Percentiles rank a stretch among this genome's conserved stretches.
Evolutionary conservation across 1,140 invertebrate species (phyloP).

Genomic region (Phymastichus coffea): DNA sequence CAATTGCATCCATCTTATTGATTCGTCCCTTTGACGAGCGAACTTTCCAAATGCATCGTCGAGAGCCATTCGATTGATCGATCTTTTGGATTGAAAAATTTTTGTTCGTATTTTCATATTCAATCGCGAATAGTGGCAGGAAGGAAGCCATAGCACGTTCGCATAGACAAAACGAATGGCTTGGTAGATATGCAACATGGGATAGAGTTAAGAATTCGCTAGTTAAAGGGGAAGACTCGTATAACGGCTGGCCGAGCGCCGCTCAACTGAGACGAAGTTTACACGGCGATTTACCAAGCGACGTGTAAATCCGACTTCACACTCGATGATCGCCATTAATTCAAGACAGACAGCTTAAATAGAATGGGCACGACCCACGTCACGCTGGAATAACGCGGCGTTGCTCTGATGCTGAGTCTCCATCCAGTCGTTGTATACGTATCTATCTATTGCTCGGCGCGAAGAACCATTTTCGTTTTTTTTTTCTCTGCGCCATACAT

Average conservation of each 20-base stretch:
- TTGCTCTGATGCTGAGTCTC: not conserved
- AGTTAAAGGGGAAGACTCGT: not conserved
- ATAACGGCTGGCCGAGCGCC: not conserved
- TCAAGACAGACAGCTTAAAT: constrained; percentile 28
- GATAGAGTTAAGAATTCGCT: not conserved
- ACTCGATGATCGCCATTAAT: constrained; percentile 30
- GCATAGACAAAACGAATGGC: too few species aligned
- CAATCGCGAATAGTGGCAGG: too few species aligned
- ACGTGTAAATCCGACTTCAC: constrained; percentile 33
- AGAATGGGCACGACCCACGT: constrained; percentile 20
- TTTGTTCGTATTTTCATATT: too few species aligned
- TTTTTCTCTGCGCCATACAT: too few species aligned
- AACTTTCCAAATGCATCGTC: not conserved
- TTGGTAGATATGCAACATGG: not conserved
- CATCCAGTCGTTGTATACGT: too few species aligned
- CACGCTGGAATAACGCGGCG: constrained; percentile 1
- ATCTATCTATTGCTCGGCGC: too few species aligned
- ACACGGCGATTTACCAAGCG: constrained; percentile 26
- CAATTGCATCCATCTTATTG: too few species aligned
- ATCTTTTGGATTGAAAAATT: too few species aligned
- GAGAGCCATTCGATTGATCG: not conserved
- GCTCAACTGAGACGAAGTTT: constrained; percentile 8
- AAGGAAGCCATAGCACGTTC: too few species aligned
- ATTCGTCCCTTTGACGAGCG: too few species aligned
- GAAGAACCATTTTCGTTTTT: too few species aligned